Conservation (phyloP, 2,113 vertebrate species). For the Leucosticte australis region DNA sequence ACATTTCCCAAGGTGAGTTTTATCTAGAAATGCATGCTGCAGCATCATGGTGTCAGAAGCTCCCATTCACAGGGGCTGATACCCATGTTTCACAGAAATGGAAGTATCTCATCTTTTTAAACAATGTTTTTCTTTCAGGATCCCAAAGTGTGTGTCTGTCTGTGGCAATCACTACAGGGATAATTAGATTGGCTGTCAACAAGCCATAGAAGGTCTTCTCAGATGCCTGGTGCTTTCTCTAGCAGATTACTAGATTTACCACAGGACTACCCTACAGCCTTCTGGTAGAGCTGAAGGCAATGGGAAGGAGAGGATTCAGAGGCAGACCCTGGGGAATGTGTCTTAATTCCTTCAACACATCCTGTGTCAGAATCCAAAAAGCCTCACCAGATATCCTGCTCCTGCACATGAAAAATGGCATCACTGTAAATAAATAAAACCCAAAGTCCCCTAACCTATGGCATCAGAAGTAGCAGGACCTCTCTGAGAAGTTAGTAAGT, state of each 20-base stretch:
- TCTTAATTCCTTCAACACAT: neutral
- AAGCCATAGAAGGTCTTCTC: neutral
- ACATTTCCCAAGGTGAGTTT: neutral
- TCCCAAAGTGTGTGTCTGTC: neutral
- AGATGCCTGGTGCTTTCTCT: neutral
- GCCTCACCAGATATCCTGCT: neutral
- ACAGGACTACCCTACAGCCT: neutral
- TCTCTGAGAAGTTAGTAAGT: neutral
- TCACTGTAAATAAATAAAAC: neutral
- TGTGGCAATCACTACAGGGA: neutral
- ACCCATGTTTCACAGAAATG: neutral
- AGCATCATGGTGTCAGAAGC: neutral
- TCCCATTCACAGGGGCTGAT: neutral
- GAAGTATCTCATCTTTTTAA: neutral
- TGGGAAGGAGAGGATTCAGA: neutral
- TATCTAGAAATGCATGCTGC: neutral
- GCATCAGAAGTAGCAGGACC: neutral
- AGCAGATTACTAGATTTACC: neutral
- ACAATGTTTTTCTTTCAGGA: neutral
- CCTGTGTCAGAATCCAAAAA: neutral
- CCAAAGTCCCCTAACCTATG: neutral
- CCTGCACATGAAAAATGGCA: neutral
- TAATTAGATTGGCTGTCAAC: neutral
- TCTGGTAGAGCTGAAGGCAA: neutral
- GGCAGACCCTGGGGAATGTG: neutral